Percentiles rank a stretch among this genome's conserved stretches.
Conservation (phyloP, 2,113 vertebrate species). For the Anser cygnoides region DNA sequence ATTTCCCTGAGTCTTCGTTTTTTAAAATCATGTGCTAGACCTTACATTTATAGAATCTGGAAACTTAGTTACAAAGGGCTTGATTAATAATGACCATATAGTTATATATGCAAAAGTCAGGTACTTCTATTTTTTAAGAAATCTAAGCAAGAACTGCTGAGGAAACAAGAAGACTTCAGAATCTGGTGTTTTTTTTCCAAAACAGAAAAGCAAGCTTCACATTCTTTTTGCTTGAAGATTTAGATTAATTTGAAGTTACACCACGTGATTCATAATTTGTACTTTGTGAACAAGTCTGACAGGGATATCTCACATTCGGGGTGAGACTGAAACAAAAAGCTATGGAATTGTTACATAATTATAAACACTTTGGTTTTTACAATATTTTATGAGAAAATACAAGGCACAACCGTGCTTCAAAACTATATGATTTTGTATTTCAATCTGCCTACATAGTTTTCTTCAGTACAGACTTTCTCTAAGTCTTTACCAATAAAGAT, state of each 20-base stretch:
- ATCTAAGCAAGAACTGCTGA: not conserved
- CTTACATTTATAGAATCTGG: not conserved
- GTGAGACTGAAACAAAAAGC: not conserved
- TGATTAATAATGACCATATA: not conserved
- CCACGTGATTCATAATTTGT: not conserved
- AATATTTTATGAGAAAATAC: conserved; percentile 13
- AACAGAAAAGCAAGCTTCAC: conserved; percentile 9
- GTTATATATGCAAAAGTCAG: not conserved
- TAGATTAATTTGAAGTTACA: conserved; percentile 17
- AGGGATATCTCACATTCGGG: not conserved
- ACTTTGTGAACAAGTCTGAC: not conserved
- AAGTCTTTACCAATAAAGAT: not conserved
- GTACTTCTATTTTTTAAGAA: conserved; percentile 3
- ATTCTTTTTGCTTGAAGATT: not conserved
- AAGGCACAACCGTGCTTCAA: conserved; percentile 42
- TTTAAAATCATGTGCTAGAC: conserved; percentile 28
- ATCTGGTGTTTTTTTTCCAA: not conserved
- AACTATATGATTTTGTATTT: conserved; percentile 12
- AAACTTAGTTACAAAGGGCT: not conserved
- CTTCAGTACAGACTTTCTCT: not conserved
- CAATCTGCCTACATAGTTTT: conserved; percentile 18
- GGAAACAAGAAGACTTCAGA: not conserved
- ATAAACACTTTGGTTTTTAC: conserved; percentile 46
- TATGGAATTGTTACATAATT: conserved; percentile 14
- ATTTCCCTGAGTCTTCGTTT: conserved; percentile 77